These are phyloP conservation scores for Trissoscelio sp. DNA, from an alignment of 2,888 invertebrate genomes.

Conservation along the genomic window DNA sequence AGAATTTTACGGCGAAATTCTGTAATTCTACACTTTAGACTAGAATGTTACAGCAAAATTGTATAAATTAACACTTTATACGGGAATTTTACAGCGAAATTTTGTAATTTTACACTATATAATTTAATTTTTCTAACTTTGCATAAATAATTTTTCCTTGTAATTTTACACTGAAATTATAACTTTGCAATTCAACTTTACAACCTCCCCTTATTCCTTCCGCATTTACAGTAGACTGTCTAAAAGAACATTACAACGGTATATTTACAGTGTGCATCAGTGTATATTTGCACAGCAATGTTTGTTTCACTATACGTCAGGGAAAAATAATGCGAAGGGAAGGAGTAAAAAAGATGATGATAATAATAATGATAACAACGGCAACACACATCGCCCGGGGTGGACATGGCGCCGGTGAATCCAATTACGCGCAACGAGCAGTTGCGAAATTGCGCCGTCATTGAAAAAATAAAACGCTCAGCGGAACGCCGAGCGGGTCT, in stretches of 20 bases:
- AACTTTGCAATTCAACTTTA: no score
- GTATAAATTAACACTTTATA: no score
- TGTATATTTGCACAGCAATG: constrained; percentile 1
- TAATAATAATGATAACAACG: constrained; percentile 54
- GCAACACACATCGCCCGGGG: constrained; percentile 42
- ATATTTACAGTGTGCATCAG: neutral
- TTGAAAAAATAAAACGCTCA: constrained; percentile 52
- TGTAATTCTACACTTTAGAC: no score
- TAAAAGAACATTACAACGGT: no score
- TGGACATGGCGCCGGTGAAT: constrained; percentile 61
- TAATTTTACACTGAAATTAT: no score
- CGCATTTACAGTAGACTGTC: no score
- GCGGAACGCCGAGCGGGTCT: constrained; percentile 33
- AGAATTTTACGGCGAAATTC: no score
- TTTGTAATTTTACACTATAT: neutral
- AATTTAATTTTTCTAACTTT: no score
- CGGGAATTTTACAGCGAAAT: no score
- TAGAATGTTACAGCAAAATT: no score
- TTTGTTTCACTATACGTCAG: constrained; percentile 10
- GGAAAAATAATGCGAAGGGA: neutral
- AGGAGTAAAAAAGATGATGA: constrained; percentile 16
- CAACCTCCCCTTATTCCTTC: no score
- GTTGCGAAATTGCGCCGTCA: constrained; percentile 56
- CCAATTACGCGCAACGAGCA: constrained; percentile 58
- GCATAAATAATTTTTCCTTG: no score